A percentile compares a stretch with the other conserved stretches of the same genome.
phyloP scores from a whole-genome alignment of 2,888 invertebrate genomes.

The Rhamphomyia laevipes region DNA sequence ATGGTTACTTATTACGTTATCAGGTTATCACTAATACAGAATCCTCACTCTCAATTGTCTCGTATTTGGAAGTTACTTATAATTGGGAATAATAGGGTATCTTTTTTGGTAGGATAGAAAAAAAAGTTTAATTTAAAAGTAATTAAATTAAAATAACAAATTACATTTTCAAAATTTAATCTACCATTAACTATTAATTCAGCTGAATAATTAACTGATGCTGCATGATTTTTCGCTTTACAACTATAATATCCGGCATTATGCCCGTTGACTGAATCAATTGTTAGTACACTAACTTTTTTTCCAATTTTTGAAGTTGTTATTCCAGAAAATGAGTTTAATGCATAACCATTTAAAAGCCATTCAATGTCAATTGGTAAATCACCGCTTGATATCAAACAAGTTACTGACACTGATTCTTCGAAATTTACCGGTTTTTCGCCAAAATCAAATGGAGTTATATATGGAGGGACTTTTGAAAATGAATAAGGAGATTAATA shows the following conservation, averaged over 20 bases:
- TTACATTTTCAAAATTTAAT: too few relatives aligned
- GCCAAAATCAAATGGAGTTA: constrained; percentile 59
- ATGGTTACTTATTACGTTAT: too few relatives aligned
- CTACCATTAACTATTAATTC: constrained; percentile 52
- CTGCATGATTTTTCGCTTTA: constrained; percentile 52
- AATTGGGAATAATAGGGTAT: too few relatives aligned
- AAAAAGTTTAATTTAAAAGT: too few relatives aligned
- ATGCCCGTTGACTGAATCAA: constrained; percentile 49
- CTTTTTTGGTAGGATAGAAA: too few relatives aligned
- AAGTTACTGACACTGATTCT: constrained; percentile 51
- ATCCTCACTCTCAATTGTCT: too few relatives aligned
- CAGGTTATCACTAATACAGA: too few relatives aligned
- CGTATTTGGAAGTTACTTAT: too few relatives aligned
- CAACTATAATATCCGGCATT: constrained; percentile 57
- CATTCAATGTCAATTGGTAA: constrained; percentile 59
- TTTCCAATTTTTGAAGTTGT: constrained; percentile 35
- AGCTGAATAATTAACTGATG: constrained; percentile 49
- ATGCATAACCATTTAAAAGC: constrained; percentile 52
- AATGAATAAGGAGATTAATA: too few relatives aligned
- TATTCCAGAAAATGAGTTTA: constrained; percentile 35
- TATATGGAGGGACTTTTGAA: constrained; percentile 54
- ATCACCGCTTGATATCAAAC: constrained; percentile 54
- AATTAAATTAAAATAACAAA: too few relatives aligned
- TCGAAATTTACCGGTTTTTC: constrained; percentile 46
- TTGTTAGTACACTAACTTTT: constrained; percentile 48